Evolutionary conservation across 2,797 vertebrate species (phyloP).

Genomic region (Acanthiza pusilla): DNA sequence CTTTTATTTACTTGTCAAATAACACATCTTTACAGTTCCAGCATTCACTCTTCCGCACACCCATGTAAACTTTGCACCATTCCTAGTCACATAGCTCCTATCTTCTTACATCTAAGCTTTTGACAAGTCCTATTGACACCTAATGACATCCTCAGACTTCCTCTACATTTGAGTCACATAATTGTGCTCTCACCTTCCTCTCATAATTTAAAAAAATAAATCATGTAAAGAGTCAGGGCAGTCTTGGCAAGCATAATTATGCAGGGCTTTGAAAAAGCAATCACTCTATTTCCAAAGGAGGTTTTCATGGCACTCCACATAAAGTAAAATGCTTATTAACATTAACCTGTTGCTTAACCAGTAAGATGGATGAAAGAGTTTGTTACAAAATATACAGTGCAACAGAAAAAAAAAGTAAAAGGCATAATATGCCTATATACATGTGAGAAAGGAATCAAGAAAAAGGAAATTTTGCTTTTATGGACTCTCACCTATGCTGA

Average conservation of each 20-base stretch:
- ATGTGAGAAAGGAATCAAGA: background rate
- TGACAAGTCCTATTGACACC: background rate
- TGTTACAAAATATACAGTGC: background rate
- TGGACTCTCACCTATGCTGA: too few species aligned
- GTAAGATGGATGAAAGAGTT: background rate
- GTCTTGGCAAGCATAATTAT: background rate
- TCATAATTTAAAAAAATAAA: background rate
- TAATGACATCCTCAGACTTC: background rate
- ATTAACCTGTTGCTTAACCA: background rate
- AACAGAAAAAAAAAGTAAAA: background rate
- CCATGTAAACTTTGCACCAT: background rate
- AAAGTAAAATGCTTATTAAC: background rate
- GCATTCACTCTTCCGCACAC: background rate
- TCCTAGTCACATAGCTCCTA: background rate
- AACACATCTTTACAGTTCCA: background rate
- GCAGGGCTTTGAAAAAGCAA: background rate
- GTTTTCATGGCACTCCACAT: background rate
- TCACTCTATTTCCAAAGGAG: background rate
- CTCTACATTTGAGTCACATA: background rate
- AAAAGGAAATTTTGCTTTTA: background rate
- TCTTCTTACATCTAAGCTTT: background rate
- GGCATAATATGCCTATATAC: background rate
- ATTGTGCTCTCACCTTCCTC: background rate
- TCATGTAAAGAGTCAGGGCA: background rate
- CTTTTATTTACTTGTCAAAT: background rate